Percentiles rank a stretch among this genome's conserved stretches.
phyloP scores from a whole-genome alignment of 2,888 invertebrate genomes.

The Volucella zonaria region DNA sequence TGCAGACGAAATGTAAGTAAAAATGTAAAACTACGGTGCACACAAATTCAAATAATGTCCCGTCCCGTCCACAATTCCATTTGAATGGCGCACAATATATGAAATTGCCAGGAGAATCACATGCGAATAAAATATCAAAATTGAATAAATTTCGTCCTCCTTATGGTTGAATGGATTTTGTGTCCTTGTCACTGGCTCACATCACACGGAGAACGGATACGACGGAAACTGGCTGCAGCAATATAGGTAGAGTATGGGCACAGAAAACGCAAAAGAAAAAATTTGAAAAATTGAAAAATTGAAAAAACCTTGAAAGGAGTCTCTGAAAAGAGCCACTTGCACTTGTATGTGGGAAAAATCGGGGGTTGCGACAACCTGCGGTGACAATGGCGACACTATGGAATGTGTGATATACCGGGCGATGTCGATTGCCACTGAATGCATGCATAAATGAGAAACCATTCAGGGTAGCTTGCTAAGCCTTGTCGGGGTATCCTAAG shows the following conservation, averaged over 20 bases:
- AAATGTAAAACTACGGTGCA: constrained; percentile 61
- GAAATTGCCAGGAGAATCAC: constrained; percentile 72
- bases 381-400: constrained; percentile 3
- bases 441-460: constrained; percentile 65
- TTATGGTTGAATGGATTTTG: constrained; percentile 72
- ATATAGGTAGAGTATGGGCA: not conserved
- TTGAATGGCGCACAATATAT: constrained; percentile 73
- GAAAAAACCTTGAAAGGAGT: too few species aligned
- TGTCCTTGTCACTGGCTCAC: constrained; percentile 69
- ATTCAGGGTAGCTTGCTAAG: constrained; percentile 27
- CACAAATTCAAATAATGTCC: constrained; percentile 72
- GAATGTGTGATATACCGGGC: constrained; percentile 53
- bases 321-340: constrained; percentile 56
- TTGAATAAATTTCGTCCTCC: constrained; percentile 74
- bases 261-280: constrained; percentile 29
- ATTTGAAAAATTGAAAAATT: not conserved
- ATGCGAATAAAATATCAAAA: constrained; percentile 75
- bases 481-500: too few species aligned
- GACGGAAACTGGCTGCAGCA: constrained; percentile 8
- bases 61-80: constrained; percentile 73
- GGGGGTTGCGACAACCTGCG: not conserved
- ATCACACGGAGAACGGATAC: constrained; percentile 18
- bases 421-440: constrained; percentile 68
- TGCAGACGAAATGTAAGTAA: constrained; percentile 56
- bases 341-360: constrained; percentile 37